These are phyloP conservation scores for Mus spretus DNA, from an alignment of 2,797 vertebrate species.

Conservation along the genomic window DNA sequence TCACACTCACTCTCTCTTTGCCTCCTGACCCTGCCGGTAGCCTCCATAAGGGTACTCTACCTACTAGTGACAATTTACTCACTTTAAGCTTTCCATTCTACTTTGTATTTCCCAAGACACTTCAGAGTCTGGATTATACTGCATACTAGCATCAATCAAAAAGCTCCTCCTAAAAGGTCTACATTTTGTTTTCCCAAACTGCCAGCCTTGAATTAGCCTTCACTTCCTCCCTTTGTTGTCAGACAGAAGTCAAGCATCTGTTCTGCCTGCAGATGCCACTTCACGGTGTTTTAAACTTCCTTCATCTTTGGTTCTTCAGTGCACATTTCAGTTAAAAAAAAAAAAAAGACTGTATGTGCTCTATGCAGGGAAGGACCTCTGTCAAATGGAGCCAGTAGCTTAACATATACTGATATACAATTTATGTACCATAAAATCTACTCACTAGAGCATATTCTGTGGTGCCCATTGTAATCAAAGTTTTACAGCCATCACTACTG, in stretches of 20 bases:
- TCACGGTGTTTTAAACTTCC: neutral
- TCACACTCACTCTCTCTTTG: no score
- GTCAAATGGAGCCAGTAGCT: neutral
- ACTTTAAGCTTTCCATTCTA: neutral
- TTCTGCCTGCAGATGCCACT: neutral
- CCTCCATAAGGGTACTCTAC: neutral
- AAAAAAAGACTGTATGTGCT: neutral
- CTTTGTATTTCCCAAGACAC: neutral
- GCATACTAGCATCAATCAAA: neutral
- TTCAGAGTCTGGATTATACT: neutral
- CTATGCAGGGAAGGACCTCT: neutral
- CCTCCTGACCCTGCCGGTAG: neutral
- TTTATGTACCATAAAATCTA: conserved; percentile 5
- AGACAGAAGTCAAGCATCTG: no score
- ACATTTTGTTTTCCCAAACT: neutral
- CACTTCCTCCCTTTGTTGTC: neutral
- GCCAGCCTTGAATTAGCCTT: neutral
- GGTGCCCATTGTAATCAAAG: neutral
- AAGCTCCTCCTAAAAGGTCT: neutral
- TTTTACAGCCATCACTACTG: neutral
- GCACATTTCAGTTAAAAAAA: neutral
- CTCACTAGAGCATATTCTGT: neutral
- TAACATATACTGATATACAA: neutral
- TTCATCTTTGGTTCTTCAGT: neutral
- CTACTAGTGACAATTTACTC: neutral